Base-by-base conservation (phyloP, 2,888 invertebrate genomes). In the Alloplasta piceator region DNA sequence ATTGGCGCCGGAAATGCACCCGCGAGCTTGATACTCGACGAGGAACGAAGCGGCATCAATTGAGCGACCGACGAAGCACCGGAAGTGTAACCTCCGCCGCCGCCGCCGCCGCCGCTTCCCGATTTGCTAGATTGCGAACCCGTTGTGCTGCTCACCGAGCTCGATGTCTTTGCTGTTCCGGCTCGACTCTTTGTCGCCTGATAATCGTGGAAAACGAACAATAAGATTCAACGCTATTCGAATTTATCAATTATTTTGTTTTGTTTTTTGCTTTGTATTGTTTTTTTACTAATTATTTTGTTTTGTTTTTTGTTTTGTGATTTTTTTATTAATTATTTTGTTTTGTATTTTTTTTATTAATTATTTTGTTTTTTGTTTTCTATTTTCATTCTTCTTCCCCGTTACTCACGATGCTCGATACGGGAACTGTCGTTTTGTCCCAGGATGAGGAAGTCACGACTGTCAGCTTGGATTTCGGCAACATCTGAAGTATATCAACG, bases 401-500 rank as follows among this genome's bases (percentile, higher is more conserved):
- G 61, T 68, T 38, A 90, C 92, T 91, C 89, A 93, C 93, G 64
- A 93, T 92, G 84, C 93, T 91, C 83, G 89, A 86, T 6, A 78
- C 55, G 39, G 90, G 86, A 71, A 89, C 83, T 92, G 93, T 48
- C 16, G 94, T 93, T 91, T 94, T 94, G 86, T 94, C 94, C 94
- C 94, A 94, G 36, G 94, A 92, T 2, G 94, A 93, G 48, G 94
- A 93, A 67, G 94, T 93, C 46, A 94, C 92, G 48, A 94, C 92
- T 61, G 94, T 93, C 90, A 94, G 93, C 83, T 94, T 94, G 74
- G 94, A 93, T 88, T 96, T 95, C 73, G 97, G 96, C 90, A 98
- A 92, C 93, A 98, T 95, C 90, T 96, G 96, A 85, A 95, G 93
- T 86, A 98, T 96, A 92, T 98, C 98, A 2, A 97, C 97, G 87